Conservation (phyloP, 1,140 invertebrate genomes). For the Limonius californicus region DNA sequence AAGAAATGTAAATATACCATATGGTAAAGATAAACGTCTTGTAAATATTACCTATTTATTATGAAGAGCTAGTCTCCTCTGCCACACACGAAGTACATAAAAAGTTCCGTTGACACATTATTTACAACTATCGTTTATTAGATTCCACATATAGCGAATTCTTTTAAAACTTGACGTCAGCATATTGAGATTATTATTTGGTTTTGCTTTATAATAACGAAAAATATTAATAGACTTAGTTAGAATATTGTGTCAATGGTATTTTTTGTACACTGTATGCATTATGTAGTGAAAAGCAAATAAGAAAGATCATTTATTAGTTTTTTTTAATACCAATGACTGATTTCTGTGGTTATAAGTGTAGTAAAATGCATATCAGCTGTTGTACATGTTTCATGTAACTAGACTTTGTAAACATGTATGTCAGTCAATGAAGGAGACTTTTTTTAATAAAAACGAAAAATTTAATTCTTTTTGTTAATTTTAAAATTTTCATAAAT, state of each 20-base stretch:
- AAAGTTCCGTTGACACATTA: too few relatives aligned
- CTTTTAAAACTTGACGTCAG: too few relatives aligned
- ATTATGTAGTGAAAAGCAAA: background rate
- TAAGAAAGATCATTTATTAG: background rate
- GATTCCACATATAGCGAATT: too few relatives aligned
- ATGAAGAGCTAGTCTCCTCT: slow-evolving; percentile 33
- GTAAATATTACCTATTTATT: slow-evolving; percentile 38
- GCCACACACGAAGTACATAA: too few relatives aligned
- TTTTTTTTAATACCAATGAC: slow-evolving; percentile 12
- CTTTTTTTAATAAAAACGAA: slow-evolving; percentile 4
- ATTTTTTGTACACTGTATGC: slow-evolving; percentile 2
- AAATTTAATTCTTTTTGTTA: background rate
- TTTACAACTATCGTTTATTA: too few relatives aligned
- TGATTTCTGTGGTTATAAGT: slow-evolving; percentile 13
- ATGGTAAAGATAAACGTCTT: slow-evolving; percentile 30
- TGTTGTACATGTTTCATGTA: slow-evolving; percentile 27
- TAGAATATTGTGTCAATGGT: too few relatives aligned
- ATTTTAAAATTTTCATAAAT: background rate
- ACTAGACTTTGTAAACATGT: slow-evolving; percentile 18
- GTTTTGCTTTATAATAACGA: too few relatives aligned
- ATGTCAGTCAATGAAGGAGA: slow-evolving; percentile 23
- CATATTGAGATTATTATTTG: too few relatives aligned
- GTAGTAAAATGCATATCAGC: slow-evolving; percentile 31
- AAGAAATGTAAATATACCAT: slow-evolving; percentile 17
- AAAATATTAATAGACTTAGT: too few relatives aligned